Base-by-base conservation (phyloP, 2,888 invertebrate species). In the Aproaerema taeniolella region DNA sequence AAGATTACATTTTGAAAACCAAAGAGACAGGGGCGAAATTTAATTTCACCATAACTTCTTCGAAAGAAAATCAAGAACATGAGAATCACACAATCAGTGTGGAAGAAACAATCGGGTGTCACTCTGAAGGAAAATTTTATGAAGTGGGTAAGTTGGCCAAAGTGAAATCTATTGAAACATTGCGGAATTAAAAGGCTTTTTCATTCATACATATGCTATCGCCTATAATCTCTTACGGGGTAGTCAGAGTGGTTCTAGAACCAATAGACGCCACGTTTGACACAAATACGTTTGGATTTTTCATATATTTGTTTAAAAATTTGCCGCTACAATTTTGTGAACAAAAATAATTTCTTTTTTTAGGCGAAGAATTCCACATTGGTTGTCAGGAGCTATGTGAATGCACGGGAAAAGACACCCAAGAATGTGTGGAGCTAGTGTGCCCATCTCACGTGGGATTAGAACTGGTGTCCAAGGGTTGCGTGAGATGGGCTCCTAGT, bases 401-500 rank as follows among this genome's bases (percentile, higher is more conserved):
- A 41, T 96, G 96, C 62, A 89, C 89, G 1, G 89, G 89, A 1
- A 83, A 87, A 1, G 93, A 52, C 50, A 76, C 58, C 16, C 89
- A 91, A 0, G 92, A 93, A 49, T 97, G 96, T 61, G 90, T 92
- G 1, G 91, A 93, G 30, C 87, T 97, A 15, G 91, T 94, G 47
- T 97, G 96, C 91, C 96, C 48, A 0, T 92, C 93, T 0, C 93
- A 92, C 54, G 95, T 94, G 45, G 95, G 95, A 0, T 79, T 95
- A n/a, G 95, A 96, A 61, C 90, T 95, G 5, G 75, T 95, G 31
- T 94, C 95, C 58, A 93, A 95, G 1, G 90, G 92, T 44, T 97
- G 96, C 61, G 85, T 96, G 6, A 90, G 92, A 49, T 96, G 96
- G 96, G 95, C 95, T 44, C 92, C 94, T 0, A 91, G 91, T 13